Evolutionary conservation across 2,797 vertebrate species (phyloP).

Genomic region (Neopelma chrysocephalum): DNA sequence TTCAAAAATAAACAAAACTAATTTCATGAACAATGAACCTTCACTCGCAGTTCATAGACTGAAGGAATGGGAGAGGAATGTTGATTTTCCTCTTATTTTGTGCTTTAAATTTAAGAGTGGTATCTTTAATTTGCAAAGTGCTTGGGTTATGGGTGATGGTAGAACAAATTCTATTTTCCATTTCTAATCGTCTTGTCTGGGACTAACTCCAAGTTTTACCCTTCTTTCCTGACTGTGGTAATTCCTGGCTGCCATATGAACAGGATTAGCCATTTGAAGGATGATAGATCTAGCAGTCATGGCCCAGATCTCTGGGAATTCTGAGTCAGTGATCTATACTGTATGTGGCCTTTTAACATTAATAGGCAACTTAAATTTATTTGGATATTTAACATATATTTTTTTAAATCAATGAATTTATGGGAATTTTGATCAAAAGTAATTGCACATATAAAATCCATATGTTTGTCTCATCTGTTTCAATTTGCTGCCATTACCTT

Average conservation of each 20-base stretch:
- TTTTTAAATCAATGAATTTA: background rate
- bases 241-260: background rate
- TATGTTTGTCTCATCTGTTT: background rate
- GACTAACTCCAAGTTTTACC: constrained; percentile 1
- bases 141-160: background rate
- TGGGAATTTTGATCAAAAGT: background rate
- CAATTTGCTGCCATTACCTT: background rate
- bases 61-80: background rate
- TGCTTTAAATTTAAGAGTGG: background rate
- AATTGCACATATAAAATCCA: background rate
- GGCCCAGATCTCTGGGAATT: background rate
- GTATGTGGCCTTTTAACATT: background rate
- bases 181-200: constrained; percentile 20
- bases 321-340: background rate
- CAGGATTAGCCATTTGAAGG: background rate
- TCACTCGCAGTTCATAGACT: background rate
- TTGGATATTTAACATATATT: background rate
- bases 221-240: background rate
- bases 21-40: background rate
- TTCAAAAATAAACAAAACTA: background rate
- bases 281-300: background rate
- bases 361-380: background rate
- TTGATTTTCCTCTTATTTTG: background rate
- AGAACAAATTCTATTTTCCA: constrained; percentile 5
- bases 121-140: background rate